Evolutionary conservation across 2,113 vertebrate species (phyloP).

Genomic region (Astur gentilis): DNA sequence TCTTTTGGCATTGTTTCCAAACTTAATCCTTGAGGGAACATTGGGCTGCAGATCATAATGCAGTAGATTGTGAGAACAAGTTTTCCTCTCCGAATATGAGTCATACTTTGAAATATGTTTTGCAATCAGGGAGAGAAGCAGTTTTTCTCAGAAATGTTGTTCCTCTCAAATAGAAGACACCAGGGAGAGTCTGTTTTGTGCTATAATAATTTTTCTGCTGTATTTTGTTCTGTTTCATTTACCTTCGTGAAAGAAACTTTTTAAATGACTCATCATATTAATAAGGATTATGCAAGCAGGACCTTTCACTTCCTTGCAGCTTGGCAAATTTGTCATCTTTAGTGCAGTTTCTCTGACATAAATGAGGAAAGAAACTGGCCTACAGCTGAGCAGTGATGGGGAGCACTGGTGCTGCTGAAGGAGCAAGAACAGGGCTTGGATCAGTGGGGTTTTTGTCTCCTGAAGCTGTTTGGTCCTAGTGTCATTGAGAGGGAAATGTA

Average conservation of each 20-base stretch:
- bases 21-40: neutral
- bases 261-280: neutral
- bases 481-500: neutral
- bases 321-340: neutral
- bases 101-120: neutral
- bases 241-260: neutral
- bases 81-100: neutral
- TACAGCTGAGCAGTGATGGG: neutral
- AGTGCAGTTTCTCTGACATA: neutral
- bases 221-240: neutral
- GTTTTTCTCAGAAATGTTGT: neutral
- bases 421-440: neutral
- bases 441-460: neutral
- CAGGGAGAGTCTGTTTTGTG: neutral
- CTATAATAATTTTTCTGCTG: neutral
- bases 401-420: neutral
- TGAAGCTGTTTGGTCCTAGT: neutral
- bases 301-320: neutral
- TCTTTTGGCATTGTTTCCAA: neutral
- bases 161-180: neutral
- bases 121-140: neutral
- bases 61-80: neutral
- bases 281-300: neutral
- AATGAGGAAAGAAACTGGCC: neutral
- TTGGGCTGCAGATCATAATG: neutral